phyloP scores from a whole-genome alignment of 2,113 vertebrate species.

The Brienomyrus brachyistius region DNA sequence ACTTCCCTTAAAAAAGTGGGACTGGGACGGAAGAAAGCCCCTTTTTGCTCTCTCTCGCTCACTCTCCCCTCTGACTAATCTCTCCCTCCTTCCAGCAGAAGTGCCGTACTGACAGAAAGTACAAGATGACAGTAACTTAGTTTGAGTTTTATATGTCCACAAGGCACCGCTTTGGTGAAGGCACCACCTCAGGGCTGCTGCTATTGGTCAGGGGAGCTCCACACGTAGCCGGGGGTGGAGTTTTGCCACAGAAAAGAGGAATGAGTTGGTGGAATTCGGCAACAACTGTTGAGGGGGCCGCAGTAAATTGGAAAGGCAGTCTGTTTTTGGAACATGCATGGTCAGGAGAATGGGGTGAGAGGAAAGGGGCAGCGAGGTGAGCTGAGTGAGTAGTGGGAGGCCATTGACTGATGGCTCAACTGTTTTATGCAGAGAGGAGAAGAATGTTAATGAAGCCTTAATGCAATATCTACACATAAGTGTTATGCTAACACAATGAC shows the following conservation, averaged over 20 bases:
- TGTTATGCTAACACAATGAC: not conserved
- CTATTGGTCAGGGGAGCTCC: constrained; percentile 54
- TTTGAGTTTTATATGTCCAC: constrained; percentile 66
- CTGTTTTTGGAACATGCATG: constrained; percentile 34
- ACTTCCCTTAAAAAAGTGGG: constrained; percentile 32
- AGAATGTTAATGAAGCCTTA: constrained; percentile 4
- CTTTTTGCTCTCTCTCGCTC: constrained; percentile 22
- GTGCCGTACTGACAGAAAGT: constrained; percentile 63
- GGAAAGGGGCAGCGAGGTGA: constrained; percentile 6
- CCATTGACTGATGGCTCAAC: constrained; percentile 36
- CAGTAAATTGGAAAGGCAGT: constrained; percentile 52
- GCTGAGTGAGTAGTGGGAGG: not conserved
- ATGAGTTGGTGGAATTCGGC: constrained; percentile 35
- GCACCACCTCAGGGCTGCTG: constrained; percentile 31
- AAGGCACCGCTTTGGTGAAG: constrained; percentile 51
- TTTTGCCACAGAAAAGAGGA: constrained; percentile 29
- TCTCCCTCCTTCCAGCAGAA: constrained; percentile 45
- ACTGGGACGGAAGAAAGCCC: constrained; percentile 15
- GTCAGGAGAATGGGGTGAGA: constrained; percentile 35
- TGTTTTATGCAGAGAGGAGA: constrained; percentile 15
- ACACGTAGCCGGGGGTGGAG: constrained; percentile 47
- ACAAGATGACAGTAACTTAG: constrained; percentile 55
- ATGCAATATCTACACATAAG: not conserved
- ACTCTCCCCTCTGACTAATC: constrained; percentile 41
- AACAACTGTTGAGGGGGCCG: constrained; percentile 54